Percentiles rank a stretch among this genome's conserved stretches.
phyloP scores from a whole-genome alignment of 2,888 invertebrate genomes.

The Chaetoderma sp. region DNA sequence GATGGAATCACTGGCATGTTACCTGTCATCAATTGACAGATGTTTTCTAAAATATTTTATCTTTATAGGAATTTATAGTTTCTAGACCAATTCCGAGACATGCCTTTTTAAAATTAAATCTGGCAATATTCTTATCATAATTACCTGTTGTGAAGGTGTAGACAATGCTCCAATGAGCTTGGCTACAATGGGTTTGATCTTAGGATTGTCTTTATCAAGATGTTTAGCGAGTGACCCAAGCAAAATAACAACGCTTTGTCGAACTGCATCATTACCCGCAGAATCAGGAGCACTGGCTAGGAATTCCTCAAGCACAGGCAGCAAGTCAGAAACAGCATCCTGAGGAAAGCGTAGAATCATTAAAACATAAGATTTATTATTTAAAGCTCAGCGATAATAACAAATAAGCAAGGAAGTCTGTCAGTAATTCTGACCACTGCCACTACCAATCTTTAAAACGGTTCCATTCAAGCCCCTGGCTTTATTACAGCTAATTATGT shows the following conservation, averaged over 20 bases:
- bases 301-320: constrained; percentile 94
- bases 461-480: no score
- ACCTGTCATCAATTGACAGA: no score
- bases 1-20: no score
- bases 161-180: constrained; percentile 90
- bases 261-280: constrained; percentile 88
- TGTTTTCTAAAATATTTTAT: no score
- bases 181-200: constrained; percentile 93
- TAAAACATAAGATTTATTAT: no score
- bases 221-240: constrained; percentile 98
- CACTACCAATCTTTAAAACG: no score
- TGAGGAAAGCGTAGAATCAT: constrained; percentile 42
- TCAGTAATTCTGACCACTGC: background rate
- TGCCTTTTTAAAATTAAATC: no score
- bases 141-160: constrained; percentile 94
- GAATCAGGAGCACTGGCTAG: constrained; percentile 93
- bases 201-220: constrained; percentile 87
- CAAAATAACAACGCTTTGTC: constrained; percentile 95
- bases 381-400: no score
- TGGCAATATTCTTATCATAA: constrained; percentile 12
- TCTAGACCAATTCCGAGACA: no score
- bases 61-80: no score
- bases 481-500: no score
- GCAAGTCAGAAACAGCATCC: constrained; percentile 76
- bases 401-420: background rate